phyloP scores from a whole-genome alignment of 1,140 invertebrate species.

The Camponotus pennsylvanicus region DNA sequence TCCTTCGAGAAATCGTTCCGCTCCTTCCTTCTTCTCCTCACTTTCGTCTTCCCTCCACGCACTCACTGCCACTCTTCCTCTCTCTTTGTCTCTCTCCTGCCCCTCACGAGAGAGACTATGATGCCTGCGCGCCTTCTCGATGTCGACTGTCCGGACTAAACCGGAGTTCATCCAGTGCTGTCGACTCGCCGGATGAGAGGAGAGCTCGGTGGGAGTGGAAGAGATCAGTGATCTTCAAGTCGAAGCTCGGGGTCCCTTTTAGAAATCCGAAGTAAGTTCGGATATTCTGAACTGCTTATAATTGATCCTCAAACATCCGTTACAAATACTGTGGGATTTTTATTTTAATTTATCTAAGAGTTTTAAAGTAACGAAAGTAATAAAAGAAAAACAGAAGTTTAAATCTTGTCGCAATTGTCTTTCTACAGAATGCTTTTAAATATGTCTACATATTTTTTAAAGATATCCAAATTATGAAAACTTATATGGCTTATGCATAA shows the following conservation, averaged over 20 bases:
- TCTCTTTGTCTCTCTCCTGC: conserved; percentile 56
- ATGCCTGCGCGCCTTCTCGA: conserved; percentile 73
- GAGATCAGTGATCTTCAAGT: conserved; percentile 61
- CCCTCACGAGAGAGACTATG: conserved; percentile 58
- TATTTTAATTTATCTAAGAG: background rate
- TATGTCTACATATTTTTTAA: background rate
- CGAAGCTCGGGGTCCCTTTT: background rate
- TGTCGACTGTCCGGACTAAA: conserved; percentile 71
- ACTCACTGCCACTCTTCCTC: conserved; percentile 26
- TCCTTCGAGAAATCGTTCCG: conserved; percentile 19
- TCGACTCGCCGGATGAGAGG: conserved; percentile 34
- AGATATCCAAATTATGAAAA: background rate
- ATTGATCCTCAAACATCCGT: background rate
- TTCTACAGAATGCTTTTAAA: background rate
- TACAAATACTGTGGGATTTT: background rate
- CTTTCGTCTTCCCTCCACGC: conserved; percentile 27
- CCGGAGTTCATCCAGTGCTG: conserved; percentile 65
- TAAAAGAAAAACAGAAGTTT: background rate
- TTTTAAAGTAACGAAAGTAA: background rate
- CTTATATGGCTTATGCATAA: background rate
- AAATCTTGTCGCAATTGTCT: background rate
- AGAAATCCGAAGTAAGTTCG: background rate
- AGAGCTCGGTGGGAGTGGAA: conserved; percentile 54
- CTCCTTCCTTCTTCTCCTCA: conserved; percentile 29
- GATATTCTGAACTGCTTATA: background rate